Conservation (phyloP, 2,888 invertebrate genomes). For the Saturnia japonica region DNA sequence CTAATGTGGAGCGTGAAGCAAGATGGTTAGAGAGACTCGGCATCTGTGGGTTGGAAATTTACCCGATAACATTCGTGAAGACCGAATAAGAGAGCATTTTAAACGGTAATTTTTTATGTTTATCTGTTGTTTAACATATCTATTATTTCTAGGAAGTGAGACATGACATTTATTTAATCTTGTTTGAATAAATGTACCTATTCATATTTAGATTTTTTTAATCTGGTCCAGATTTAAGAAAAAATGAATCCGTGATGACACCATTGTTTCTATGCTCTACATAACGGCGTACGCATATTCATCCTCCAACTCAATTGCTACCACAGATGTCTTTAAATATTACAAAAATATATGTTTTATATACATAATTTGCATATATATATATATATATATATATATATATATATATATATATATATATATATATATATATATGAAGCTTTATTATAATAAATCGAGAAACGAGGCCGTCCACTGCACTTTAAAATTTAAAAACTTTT, state of each 20-base stretch:
- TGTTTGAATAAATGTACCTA: not conserved
- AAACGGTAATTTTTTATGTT: conserved; percentile 88
- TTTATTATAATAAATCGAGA: not conserved
- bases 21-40: conserved; percentile 99
- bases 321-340: not conserved
- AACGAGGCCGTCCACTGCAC: not conserved
- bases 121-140: not conserved
- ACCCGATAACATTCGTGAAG: conserved; percentile 99
- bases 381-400: not conserved
- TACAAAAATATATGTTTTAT: not conserved
- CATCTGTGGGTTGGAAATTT: conserved; percentile 99
- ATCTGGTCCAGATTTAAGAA: too few relatives aligned
- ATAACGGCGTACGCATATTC: not conserved
- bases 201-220: not conserved
- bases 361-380: not conserved
- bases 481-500: not conserved
- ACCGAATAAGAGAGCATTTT: conserved; percentile 98
- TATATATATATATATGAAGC: too few relatives aligned
- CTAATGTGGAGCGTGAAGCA: conserved; percentile 97
- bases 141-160: not conserved
- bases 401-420: not conserved
- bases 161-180: not conserved
- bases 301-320: not conserved
- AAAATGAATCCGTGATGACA: not conserved
- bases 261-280: not conserved